These are phyloP conservation scores for Drosophila sechellia DNA, from an alignment of 1,140 invertebrate genomes.

Conservation along the genomic window DNA sequence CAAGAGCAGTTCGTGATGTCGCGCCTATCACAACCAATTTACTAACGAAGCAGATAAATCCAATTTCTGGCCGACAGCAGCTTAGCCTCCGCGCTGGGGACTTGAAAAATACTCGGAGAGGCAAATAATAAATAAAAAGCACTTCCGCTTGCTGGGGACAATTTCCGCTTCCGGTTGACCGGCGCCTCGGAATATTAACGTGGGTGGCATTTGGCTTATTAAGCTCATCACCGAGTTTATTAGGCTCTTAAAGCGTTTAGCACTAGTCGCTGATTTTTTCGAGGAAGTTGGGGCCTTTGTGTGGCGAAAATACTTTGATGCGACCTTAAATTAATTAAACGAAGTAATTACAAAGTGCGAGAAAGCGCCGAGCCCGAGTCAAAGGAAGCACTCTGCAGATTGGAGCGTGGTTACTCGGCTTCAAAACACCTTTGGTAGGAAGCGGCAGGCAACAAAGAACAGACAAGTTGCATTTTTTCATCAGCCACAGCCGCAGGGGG, in stretches of 20 bases:
- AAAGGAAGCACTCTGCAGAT: conserved; percentile 54
- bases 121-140: conserved; percentile 38
- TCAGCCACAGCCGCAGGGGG: conserved; percentile 35
- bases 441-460: conserved; percentile 20
- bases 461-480: conserved; percentile 12
- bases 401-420: conserved; percentile 47
- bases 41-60: conserved; percentile 83
- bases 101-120: conserved; percentile 4
- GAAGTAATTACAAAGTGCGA: conserved; percentile 52
- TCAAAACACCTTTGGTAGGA: conserved; percentile 46
- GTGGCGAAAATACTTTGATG: conserved; percentile 27
- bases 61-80: conserved; percentile 74
- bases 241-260: conserved; percentile 58
- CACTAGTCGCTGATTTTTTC: conserved; percentile 21
- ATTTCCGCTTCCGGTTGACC: conserved; percentile 75
- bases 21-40: conserved; percentile 83
- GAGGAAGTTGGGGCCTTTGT: conserved; percentile 20
- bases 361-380: background rate
- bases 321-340: conserved; percentile 57
- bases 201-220: conserved; percentile 58
- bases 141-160: conserved; percentile 56
- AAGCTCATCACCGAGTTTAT: conserved; percentile 62
- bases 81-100: conserved; percentile 16
- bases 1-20: conserved; percentile 52
- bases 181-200: conserved; percentile 44